Evolutionary conservation across 2,113 vertebrate genomes (phyloP).

Genomic region (Seriola aureovittata): DNA sequence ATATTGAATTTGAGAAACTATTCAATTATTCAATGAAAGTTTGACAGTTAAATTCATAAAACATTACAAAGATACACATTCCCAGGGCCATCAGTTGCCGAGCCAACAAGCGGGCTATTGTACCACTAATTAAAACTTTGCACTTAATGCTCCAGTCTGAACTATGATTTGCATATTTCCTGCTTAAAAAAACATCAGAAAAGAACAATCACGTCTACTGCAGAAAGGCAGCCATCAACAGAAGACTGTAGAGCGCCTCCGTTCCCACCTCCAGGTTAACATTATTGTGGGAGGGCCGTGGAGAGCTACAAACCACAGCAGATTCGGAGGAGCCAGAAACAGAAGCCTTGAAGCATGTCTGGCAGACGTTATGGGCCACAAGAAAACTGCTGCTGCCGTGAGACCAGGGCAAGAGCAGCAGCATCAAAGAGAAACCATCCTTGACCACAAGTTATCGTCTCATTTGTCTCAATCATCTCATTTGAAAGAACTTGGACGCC

Average conservation of each 20-base stretch:
- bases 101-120: background rate
- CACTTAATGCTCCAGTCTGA: background rate
- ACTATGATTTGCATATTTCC: background rate
- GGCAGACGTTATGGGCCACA: conserved; percentile 40
- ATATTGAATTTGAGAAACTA: background rate
- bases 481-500: conserved; percentile 12
- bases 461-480: conserved; percentile 40
- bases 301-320: conserved; percentile 28
- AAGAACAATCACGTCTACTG: background rate
- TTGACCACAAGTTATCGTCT: conserved; percentile 25
- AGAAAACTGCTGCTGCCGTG: conserved; percentile 36
- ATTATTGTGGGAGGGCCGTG: conserved; percentile 18
- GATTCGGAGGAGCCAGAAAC: conserved; percentile 19
- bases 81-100: background rate
- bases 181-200: background rate
- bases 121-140: background rate
- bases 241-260: background rate
- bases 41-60: background rate
- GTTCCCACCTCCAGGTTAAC: conserved; percentile 27
- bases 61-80: background rate
- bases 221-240: conserved; percentile 13
- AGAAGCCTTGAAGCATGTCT: conserved; percentile 45
- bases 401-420: conserved; percentile 22
- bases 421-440: conserved; percentile 19
- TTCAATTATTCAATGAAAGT: background rate